Evolutionary conservation across 2,113 vertebrate genomes (phyloP).

Genomic region (Ailurus styani): DNA sequence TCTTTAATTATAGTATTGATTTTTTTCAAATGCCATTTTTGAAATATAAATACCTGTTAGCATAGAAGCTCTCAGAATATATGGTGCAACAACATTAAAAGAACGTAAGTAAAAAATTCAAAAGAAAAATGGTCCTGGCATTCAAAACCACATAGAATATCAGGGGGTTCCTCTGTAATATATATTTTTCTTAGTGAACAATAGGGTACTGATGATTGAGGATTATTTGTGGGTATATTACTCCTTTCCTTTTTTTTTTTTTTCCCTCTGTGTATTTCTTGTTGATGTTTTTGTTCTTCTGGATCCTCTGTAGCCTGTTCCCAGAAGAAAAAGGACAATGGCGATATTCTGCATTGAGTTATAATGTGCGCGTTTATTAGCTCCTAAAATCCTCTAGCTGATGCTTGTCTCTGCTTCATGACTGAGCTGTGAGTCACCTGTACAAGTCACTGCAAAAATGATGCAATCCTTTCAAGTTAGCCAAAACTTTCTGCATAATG

Average conservation of each 20-base stretch:
- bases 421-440: not conserved
- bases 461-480: not conserved
- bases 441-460: not conserved
- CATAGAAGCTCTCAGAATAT: slow-evolving; percentile 6
- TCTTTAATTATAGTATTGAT: not conserved
- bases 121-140: not conserved
- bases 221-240: not conserved
- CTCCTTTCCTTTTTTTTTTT: not conserved
- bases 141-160: not conserved
- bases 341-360: not conserved
- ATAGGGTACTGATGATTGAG: not conserved
- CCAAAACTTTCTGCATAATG: not conserved
- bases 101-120: not conserved
- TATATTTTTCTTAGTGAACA: not conserved
- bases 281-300: not conserved
- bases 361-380: not conserved
- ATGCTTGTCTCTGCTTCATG: not conserved
- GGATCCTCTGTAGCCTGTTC: not conserved
- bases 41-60: not conserved
- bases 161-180: not conserved
- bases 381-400: not conserved
- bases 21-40: not conserved
- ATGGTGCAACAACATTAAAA: not conserved
- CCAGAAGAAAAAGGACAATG: not conserved
- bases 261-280: not conserved